These are phyloP conservation scores for Spheniscus humboldti DNA, from an alignment of 2,797 vertebrate genomes.

Conservation along the genomic window DNA sequence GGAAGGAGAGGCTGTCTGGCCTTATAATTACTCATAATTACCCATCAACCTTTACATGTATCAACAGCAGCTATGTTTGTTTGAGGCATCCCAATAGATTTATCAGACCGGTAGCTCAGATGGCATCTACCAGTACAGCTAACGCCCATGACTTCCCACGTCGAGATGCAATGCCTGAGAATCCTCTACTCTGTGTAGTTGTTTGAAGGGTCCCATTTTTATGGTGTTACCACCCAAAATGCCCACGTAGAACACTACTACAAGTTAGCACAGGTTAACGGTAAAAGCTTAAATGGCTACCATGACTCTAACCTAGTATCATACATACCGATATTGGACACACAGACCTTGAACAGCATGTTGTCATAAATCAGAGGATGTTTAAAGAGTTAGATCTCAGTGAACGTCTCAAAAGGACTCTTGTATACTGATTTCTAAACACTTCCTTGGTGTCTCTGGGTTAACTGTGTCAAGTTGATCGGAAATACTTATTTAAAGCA, in stretches of 20 bases:
- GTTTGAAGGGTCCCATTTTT: not conserved
- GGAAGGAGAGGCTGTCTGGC: slow-evolving; percentile 14
- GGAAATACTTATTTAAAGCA: rapidly evolving
- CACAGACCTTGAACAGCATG: not conserved
- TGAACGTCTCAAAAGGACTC: rapidly evolving
- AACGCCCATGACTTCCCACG: rapidly evolving
- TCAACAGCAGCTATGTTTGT: not conserved
- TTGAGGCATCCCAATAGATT: not conserved
- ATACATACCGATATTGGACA: rapidly evolving
- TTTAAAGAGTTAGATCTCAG: no score
- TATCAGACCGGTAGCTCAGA: not conserved
- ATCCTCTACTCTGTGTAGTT: rapidly evolving
- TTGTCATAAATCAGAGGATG: not conserved
- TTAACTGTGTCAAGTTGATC: not conserved
- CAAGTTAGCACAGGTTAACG: rapidly evolving
- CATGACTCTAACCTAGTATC: rapidly evolving
- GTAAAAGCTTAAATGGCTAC: not conserved
- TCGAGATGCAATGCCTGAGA: rapidly evolving
- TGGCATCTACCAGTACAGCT: not conserved
- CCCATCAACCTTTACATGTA: not conserved
- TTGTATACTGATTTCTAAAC: rapidly evolving
- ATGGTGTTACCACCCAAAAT: not conserved
- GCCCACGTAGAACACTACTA: rapidly evolving
- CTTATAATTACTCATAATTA: slow-evolving; percentile 47
- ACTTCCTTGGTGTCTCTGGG: rapidly evolving